A percentile compares a stretch with the other conserved stretches of the same genome.
Evolutionary conservation across 2,113 vertebrate genomes (phyloP).

Genomic region (Myotis davidii): DNA sequence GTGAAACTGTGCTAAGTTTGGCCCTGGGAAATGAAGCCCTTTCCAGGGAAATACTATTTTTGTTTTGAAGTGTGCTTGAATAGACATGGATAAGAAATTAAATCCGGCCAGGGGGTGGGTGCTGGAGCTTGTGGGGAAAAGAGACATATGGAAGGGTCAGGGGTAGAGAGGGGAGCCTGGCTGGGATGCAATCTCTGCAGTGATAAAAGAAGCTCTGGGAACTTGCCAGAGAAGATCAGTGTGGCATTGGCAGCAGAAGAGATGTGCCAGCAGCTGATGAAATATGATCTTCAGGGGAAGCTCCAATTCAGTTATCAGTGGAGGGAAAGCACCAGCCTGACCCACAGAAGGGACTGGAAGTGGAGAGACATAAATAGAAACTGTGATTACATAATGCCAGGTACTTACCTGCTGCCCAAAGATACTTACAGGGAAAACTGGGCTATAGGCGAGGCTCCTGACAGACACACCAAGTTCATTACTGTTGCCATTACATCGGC

Average conservation of each 20-base stretch:
- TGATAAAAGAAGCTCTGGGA: conserved; percentile 59
- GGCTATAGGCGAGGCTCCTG: neutral
- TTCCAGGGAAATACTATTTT: conserved; percentile 52
- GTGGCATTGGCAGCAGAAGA: conserved; percentile 47
- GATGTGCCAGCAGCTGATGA: conserved; percentile 38
- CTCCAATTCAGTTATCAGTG: conserved; percentile 48
- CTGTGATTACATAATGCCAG: conserved; percentile 15
- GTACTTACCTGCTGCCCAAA: neutral
- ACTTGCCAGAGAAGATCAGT: conserved; percentile 59
- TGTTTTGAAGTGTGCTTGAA: conserved; percentile 18
- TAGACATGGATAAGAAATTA: conserved; percentile 63
- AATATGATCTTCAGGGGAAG: conserved; percentile 64
- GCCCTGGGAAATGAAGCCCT: conserved; percentile 26
- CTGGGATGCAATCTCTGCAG: conserved; percentile 14
- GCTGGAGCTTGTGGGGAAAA: neutral
- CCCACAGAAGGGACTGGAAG: conserved; percentile 20
- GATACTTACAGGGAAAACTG: neutral
- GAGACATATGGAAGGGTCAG: conserved; percentile 55
- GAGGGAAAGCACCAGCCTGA: neutral
- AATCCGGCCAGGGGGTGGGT: conserved; percentile 57
- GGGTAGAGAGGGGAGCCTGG: neutral
- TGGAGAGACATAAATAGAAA: conserved; percentile 41
- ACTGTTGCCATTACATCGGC: neutral
- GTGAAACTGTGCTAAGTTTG: neutral
- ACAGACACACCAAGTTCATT: neutral